Conservation (phyloP, 2,113 vertebrate genomes). For the Morone saxatilis region DNA sequence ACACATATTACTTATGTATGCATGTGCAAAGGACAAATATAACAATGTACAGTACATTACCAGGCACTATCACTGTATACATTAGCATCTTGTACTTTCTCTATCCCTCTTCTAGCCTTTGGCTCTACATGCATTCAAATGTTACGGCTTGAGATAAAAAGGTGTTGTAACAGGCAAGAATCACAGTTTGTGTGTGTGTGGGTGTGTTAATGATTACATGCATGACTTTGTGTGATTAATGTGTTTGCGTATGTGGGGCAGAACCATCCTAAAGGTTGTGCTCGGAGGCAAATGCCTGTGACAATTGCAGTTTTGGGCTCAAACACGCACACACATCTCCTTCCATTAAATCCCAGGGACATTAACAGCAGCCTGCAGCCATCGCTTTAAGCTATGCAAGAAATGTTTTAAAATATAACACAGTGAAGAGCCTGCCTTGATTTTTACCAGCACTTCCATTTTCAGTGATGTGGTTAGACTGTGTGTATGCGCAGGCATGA, state of each 20-base stretch:
- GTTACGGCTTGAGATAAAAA: conserved; percentile 14
- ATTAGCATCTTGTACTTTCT: background rate
- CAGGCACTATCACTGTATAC: too few species aligned
- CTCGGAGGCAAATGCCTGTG: conserved; percentile 68
- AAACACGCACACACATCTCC: conserved; percentile 62
- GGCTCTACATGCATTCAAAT: conserved; percentile 11
- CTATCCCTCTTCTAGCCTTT: background rate
- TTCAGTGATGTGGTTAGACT: conserved; percentile 15
- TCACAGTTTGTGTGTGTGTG: conserved; percentile 6
- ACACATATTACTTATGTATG: background rate
- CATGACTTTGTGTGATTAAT: conserved; percentile 59
- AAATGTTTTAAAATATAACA: conserved; percentile 58
- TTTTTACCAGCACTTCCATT: conserved; percentile 42
- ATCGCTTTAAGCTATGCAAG: conserved; percentile 46
- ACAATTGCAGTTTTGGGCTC: conserved; percentile 56
- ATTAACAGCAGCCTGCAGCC: conserved; percentile 60
- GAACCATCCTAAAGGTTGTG: conserved; percentile 59
- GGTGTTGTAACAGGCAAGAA: conserved; percentile 17
- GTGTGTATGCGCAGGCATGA: background rate
- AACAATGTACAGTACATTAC: too few species aligned
- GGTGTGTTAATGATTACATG: conserved; percentile 43
- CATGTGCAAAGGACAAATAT: too few species aligned
- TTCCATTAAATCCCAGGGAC: conserved; percentile 64
- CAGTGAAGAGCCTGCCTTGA: conserved; percentile 29
- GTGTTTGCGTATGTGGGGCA: conserved; percentile 55